phyloP scores from a whole-genome alignment of 1,140 invertebrate genomes.

The Drosophila sturtevanti region DNA sequence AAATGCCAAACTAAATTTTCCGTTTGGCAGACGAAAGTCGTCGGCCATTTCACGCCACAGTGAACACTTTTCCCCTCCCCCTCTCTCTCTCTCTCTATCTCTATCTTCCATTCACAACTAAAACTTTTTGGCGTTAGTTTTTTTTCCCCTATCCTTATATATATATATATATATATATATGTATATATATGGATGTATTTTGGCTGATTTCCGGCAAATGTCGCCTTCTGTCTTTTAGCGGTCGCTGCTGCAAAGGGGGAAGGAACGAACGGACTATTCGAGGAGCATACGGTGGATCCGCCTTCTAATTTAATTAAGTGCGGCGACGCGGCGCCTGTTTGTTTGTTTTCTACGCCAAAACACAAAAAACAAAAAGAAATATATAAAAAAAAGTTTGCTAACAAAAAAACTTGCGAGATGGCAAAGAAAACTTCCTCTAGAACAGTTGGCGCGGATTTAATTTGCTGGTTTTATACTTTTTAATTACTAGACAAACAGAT shows the following conservation, averaged over 20 bases:
- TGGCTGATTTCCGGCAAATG: constrained; percentile 65
- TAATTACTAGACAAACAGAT: constrained; percentile 78
- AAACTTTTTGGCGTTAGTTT: constrained; percentile 70
- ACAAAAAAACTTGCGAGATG: constrained; percentile 14
- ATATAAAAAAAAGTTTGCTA: constrained; percentile 29
- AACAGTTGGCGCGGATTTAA: constrained; percentile 72
- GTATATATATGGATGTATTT: background rate
- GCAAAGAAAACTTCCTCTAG: constrained; percentile 43
- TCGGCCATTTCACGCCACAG: constrained; percentile 70
- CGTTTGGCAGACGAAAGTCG: constrained; percentile 55
- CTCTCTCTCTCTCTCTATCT: background rate
- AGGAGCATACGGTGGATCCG: constrained; percentile 7
- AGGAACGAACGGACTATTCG: background rate
- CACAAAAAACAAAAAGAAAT: background rate
- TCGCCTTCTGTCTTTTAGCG: constrained; percentile 34
- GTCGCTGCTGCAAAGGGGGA: background rate
- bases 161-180: background rate
- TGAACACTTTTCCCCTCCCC: constrained; percentile 27
- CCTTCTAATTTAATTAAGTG: constrained; percentile 80
- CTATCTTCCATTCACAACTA: constrained; percentile 3
- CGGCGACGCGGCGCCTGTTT: constrained; percentile 68
- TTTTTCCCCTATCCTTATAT: background rate
- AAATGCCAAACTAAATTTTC: constrained; percentile 36
- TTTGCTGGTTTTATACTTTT: constrained; percentile 80
- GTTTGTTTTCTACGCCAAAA: constrained; percentile 40